Percentiles rank a stretch among this genome's conserved stretches.
These are phyloP conservation scores for Thripadectes ignobilis DNA, from an alignment of 2,797 vertebrate genomes.

Conservation along the genomic window DNA sequence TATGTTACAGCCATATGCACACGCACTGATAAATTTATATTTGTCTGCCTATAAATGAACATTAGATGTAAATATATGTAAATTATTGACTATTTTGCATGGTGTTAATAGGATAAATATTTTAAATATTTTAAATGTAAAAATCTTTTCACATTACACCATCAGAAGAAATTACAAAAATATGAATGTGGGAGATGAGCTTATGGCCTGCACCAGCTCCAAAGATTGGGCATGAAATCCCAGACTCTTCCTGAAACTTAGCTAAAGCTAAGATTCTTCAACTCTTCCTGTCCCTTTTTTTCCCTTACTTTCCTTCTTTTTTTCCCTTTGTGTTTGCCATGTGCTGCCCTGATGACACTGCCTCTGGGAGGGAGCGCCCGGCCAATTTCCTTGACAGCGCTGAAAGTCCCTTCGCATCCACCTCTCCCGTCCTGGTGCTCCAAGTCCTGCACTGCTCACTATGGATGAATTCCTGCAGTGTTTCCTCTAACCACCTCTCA, in stretches of 20 bases:
- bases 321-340: neutral
- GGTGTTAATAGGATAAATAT: slow-evolving; percentile 63
- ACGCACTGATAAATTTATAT: slow-evolving; percentile 65
- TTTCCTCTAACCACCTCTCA: slow-evolving; percentile 29
- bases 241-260: slow-evolving; percentile 11
- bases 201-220: slow-evolving; percentile 15
- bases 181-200: slow-evolving; percentile 17
- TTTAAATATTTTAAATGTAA: slow-evolving; percentile 47
- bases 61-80: slow-evolving; percentile 71
- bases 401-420: slow-evolving; percentile 47
- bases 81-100: slow-evolving; percentile 66
- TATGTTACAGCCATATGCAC: slow-evolving; percentile 72
- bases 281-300: neutral
- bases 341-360: slow-evolving; percentile 2
- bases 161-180: slow-evolving; percentile 33
- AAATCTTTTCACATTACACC: slow-evolving; percentile 17
- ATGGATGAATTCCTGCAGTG: slow-evolving; percentile 40
- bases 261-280: neutral
- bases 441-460: slow-evolving; percentile 31
- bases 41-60: slow-evolving; percentile 68
- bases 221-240: slow-evolving; percentile 7
- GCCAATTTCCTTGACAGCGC: slow-evolving; percentile 27
- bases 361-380: neutral
- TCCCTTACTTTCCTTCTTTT: neutral
- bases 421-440: slow-evolving; percentile 7